Percentiles rank a stretch among this genome's conserved stretches.
Conservation (phyloP, 2,113 vertebrate species). For the Helogale parvula region DNA sequence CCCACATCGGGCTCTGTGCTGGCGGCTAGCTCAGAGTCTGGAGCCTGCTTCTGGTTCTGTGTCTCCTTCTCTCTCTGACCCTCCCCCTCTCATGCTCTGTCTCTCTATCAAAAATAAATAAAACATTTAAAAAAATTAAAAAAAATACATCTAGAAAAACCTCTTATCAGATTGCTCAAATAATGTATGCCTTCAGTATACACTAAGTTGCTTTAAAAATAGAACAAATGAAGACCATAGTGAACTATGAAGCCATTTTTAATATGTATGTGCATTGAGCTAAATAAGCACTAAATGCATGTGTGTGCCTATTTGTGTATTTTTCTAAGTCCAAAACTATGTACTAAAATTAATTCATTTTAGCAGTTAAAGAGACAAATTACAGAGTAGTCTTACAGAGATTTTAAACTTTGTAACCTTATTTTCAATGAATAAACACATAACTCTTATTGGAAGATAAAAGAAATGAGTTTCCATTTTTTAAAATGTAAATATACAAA, state of each 20-base stretch:
- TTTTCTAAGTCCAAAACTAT: not conserved
- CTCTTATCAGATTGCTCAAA: not conserved
- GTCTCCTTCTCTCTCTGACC: too few relatives aligned
- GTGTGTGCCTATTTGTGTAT: not conserved
- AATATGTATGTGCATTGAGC: not conserved
- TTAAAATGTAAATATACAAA: not conserved
- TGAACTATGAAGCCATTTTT: not conserved
- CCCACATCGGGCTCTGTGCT: too few relatives aligned
- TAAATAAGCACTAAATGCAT: not conserved
- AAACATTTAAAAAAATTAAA: too few relatives aligned
- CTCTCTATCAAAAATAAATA: too few relatives aligned
- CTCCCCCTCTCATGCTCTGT: too few relatives aligned
- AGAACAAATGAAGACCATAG: not conserved
- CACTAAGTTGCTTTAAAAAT: not conserved
- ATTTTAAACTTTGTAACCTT: not conserved
- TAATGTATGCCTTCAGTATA: not conserved
- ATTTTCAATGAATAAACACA: not conserved
- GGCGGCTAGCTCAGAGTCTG: too few relatives aligned
- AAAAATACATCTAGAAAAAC: not conserved
- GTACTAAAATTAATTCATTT: not conserved
- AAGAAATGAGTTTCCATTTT: slow-evolving; percentile 2
- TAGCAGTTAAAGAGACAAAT: not conserved
- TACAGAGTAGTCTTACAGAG: not conserved
- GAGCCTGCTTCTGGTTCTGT: too few relatives aligned
- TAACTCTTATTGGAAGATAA: not conserved